Conservation (phyloP, 2,113 vertebrate genomes). For the Verasper variegatus region DNA sequence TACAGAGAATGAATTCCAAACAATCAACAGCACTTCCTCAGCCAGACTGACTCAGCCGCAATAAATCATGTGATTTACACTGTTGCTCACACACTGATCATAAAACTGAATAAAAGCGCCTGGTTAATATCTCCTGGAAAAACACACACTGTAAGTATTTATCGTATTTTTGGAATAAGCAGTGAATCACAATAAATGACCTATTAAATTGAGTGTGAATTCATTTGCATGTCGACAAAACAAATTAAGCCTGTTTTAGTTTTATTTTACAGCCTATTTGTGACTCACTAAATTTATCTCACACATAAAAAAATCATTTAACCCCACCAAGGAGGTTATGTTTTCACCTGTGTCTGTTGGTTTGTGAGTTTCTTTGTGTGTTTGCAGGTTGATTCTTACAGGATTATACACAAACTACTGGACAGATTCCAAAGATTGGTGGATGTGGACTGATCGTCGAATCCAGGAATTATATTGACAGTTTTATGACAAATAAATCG, state of each 20-base stretch:
- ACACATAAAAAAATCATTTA: not conserved
- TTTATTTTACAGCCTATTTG: not conserved
- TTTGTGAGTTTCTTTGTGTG: not conserved
- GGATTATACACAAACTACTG: not conserved
- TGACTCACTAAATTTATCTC: not conserved
- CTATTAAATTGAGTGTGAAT: not conserved
- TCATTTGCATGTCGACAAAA: not conserved
- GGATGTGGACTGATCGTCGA: too few relatives aligned
- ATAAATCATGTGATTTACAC: slow-evolving; percentile 30
- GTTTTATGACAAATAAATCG: not conserved
- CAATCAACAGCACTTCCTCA: slow-evolving; percentile 21
- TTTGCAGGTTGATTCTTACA: not conserved
- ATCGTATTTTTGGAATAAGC: not conserved
- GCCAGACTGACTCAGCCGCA: slow-evolving; percentile 6
- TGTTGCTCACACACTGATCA: slow-evolving; percentile 9
- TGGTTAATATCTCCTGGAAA: slow-evolving; percentile 1
- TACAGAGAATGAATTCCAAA: slow-evolving; percentile 23
- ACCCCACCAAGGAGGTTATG: too few relatives aligned
- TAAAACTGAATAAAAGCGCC: slow-evolving; percentile 6
- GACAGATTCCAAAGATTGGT: not conserved
- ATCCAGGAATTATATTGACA: too few relatives aligned
- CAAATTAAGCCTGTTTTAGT: not conserved
- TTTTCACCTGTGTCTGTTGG: not conserved
- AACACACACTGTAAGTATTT: not conserved
- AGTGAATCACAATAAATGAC: not conserved